Evolutionary conservation across 2,888 invertebrate species (phyloP).

Genomic region (Chymomyza amoena): DNA sequence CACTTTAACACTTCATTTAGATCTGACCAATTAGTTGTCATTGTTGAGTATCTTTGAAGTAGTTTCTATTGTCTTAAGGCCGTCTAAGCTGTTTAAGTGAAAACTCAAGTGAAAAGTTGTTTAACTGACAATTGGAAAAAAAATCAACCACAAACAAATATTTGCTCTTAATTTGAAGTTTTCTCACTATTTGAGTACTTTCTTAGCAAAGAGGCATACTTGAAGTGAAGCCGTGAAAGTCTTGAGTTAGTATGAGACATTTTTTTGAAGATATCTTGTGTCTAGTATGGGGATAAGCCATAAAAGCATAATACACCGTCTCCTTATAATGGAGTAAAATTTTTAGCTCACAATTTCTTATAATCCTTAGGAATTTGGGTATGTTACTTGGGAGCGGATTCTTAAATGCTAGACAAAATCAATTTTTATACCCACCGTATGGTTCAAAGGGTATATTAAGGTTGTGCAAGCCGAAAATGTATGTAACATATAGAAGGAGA

Average conservation of each 20-base stretch:
- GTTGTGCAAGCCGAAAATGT: too few species aligned
- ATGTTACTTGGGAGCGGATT: too few species aligned
- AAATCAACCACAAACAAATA: constrained; percentile 11
- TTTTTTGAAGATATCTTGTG: too few species aligned
- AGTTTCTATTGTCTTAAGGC: background rate
- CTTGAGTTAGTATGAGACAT: background rate
- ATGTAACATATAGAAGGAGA: too few species aligned
- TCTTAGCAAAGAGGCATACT: background rate
- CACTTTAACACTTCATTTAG: background rate
- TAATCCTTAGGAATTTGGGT: too few species aligned
- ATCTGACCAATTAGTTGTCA: background rate
- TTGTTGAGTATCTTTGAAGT: background rate
- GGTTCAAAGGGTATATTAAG: too few species aligned
- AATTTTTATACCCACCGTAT: too few species aligned
- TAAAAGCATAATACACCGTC: too few species aligned
- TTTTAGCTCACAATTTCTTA: too few species aligned
- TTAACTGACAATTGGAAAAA: background rate
- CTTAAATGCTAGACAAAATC: too few species aligned
- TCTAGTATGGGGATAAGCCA: too few species aligned
- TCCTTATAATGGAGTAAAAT: too few species aligned
- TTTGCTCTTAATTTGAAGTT: constrained; percentile 24
- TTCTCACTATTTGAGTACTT: constrained; percentile 7
- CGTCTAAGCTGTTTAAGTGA: background rate
- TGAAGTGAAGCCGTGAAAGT: background rate
- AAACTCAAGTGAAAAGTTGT: background rate